Conservation (phyloP, 2,113 vertebrate species). For the Cryptotis parvus region DNA sequence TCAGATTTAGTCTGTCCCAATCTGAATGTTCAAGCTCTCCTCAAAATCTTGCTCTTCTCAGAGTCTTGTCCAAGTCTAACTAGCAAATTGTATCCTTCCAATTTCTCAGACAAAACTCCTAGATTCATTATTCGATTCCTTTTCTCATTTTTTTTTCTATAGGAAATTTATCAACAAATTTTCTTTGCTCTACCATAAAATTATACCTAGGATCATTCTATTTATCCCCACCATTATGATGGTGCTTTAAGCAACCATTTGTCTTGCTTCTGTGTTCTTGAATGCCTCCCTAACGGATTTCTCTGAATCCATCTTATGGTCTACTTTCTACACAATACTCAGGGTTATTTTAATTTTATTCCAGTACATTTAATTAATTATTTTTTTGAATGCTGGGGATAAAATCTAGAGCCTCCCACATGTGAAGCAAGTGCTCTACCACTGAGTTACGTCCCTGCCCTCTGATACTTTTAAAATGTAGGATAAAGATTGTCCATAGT, state of each 20-base stretch:
- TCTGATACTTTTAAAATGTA: conserved; percentile 5
- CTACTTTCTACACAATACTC: not conserved
- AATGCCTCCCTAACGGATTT: not conserved
- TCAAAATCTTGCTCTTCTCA: not conserved
- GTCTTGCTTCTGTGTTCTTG: not conserved
- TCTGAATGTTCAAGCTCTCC: not conserved
- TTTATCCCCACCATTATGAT: not conserved
- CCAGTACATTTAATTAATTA: not conserved
- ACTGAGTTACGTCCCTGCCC: too few species aligned
- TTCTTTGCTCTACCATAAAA: not conserved
- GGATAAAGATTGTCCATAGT: not conserved
- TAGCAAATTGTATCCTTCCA: conserved; percentile 33
- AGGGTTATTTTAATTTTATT: not conserved
- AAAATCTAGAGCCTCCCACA: too few species aligned
- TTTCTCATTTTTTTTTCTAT: not conserved
- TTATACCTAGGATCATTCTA: not conserved
- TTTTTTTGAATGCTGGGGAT: not conserved
- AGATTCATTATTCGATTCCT: not conserved
- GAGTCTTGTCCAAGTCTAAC: not conserved
- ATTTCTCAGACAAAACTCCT: conserved; percentile 43
- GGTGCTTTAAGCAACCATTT: not conserved
- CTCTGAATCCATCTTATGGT: not conserved
- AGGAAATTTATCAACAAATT: not conserved
- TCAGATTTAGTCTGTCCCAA: not conserved
- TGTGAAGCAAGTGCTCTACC: too few species aligned